Evolutionary conservation across 2,888 invertebrate species (phyloP).

Genomic region (Hydrotaea cyrtoneurina): DNA sequence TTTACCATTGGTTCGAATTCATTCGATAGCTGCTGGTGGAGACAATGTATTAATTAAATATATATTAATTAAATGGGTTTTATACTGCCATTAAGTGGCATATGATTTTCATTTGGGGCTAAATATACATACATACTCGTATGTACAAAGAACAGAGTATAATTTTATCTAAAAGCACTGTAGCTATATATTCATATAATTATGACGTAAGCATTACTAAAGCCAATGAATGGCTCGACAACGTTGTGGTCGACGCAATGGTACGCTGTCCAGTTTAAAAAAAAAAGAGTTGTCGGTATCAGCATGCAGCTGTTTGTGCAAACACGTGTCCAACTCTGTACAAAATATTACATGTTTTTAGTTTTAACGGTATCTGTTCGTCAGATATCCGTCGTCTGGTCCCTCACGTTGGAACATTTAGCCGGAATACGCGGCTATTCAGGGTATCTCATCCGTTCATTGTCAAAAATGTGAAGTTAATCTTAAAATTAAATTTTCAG

Average conservation of each 20-base stretch:
- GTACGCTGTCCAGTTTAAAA: not conserved
- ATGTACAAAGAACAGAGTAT: not conserved
- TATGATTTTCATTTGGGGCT: conserved; percentile 40
- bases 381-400: no score
- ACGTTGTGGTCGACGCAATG: not conserved
- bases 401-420: no score
- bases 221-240: not conserved
- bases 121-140: no score
- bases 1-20: not conserved
- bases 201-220: not conserved
- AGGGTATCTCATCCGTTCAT: no score
- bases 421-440: no score
- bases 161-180: not conserved
- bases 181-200: not conserved
- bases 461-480: no score
- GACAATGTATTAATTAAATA: no score
- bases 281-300: not conserved
- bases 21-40: not conserved
- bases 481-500: no score
- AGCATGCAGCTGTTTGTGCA: no score
- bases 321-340: no score
- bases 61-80: conserved; percentile 42
- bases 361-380: no score
- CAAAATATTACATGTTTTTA: no score
- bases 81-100: conserved; percentile 34